phyloP scores from a whole-genome alignment of 2,113 vertebrate species.

The Echinops telfairi region DNA sequence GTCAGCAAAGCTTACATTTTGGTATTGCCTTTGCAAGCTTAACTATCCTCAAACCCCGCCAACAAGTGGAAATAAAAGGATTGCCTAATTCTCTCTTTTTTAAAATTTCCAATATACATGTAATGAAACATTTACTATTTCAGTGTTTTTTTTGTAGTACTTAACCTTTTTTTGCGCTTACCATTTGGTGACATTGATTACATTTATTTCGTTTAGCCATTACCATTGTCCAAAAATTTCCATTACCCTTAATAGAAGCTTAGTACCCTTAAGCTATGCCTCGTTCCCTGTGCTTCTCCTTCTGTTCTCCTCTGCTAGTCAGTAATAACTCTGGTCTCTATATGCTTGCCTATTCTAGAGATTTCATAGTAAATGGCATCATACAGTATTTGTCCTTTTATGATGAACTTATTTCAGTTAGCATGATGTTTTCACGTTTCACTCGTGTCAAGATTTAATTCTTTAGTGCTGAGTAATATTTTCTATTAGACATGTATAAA shows the following conservation, averaged over 20 bases:
- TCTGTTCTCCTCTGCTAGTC: neutral
- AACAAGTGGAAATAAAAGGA: slow-evolving; percentile 38
- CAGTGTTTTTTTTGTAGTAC: neutral
- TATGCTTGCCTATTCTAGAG: neutral
- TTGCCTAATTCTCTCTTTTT: neutral
- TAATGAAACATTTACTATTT: neutral
- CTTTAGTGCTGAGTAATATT: too few species aligned
- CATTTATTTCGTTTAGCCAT: neutral
- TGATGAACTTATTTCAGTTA: neutral
- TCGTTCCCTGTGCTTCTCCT: too few species aligned
- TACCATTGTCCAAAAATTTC: neutral
- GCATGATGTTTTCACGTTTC: neutral
- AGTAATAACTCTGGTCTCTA: neutral
- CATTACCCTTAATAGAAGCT: neutral
- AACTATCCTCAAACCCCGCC: neutral
- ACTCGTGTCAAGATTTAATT: neutral
- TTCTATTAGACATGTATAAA: too few species aligned
- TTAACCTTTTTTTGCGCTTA: neutral
- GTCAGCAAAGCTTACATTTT: slow-evolving; percentile 35
- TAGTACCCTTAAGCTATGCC: neutral
- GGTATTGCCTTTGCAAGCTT: neutral
- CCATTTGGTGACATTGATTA: neutral
- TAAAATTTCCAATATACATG: neutral
- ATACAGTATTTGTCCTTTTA: neutral
- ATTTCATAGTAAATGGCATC: neutral